A percentile compares a stretch with the other conserved stretches of the same genome.
These are phyloP conservation scores for Petaurus breviceps DNA, from an alignment of 2,113 vertebrate species.

Conservation along the genomic window DNA sequence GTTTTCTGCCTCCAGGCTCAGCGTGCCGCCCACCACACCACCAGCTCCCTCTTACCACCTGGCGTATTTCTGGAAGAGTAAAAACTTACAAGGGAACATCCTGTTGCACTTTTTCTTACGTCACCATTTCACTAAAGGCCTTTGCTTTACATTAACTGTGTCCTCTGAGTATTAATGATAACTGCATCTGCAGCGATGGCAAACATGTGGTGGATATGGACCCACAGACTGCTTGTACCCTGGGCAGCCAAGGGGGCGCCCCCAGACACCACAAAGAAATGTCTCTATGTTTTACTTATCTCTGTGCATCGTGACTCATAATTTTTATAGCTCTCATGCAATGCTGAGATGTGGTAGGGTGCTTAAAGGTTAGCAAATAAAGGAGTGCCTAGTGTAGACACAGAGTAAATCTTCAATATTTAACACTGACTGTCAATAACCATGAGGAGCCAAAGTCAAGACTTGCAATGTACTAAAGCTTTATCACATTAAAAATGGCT, in stretches of 20 bases:
- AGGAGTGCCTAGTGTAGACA: not conserved
- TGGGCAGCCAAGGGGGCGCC: not conserved
- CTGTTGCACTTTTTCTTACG: not conserved
- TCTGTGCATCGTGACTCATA: not conserved
- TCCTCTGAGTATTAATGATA: too few species aligned
- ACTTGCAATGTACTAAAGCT: not conserved
- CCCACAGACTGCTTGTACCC: not conserved
- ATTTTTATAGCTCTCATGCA: not conserved
- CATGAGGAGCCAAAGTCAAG: not conserved
- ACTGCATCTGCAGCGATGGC: too few species aligned
- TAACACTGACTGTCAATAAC: not conserved
- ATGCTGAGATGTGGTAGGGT: too few species aligned
- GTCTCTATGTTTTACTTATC: not conserved
- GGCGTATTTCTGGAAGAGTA: too few species aligned
- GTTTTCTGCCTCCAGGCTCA: too few species aligned
- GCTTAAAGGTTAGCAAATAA: not conserved
- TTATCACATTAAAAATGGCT: not conserved
- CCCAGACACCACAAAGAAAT: not conserved
- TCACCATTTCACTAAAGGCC: not conserved
- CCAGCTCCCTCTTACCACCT: too few species aligned
- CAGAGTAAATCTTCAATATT: not conserved
- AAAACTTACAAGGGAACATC: too few species aligned
- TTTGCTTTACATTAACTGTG: not conserved
- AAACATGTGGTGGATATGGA: not conserved
- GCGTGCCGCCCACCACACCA: too few species aligned